Conservation (phyloP, 2,797 vertebrate genomes). For the Thunnus albacares region DNA sequence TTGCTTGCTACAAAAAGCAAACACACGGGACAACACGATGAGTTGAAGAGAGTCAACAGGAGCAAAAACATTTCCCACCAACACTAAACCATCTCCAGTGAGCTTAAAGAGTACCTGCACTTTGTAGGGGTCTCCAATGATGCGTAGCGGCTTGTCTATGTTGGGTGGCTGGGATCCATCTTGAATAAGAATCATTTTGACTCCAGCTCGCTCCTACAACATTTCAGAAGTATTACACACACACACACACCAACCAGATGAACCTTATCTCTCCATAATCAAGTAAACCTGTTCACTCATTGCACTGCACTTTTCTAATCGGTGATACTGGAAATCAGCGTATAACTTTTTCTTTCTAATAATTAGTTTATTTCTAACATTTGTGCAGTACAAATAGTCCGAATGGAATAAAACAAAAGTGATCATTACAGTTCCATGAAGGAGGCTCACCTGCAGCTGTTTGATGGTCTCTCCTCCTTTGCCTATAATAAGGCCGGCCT, state of each 20-base stretch:
- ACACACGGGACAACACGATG: background rate
- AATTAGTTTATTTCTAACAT: background rate
- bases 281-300: background rate
- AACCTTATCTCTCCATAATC: background rate
- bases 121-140: constrained; percentile 97
- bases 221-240: constrained; percentile 1
- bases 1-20: constrained; percentile 90
- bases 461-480: constrained; percentile 97
- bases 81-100: background rate
- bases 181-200: constrained; percentile 98
- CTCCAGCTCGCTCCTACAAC: constrained; percentile 92
- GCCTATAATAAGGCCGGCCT: constrained; percentile 94
- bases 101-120: constrained; percentile 87
- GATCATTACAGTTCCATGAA: background rate
- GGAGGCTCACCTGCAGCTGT: constrained; percentile 90
- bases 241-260: background rate
- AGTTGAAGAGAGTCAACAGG: background rate
- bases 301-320: background rate
- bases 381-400: background rate
- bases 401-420: background rate
- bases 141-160: constrained; percentile 94
- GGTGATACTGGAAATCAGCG: background rate
- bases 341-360: background rate
- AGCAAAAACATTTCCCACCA: background rate
- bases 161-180: constrained; percentile 95